phyloP scores from a whole-genome alignment of 2,797 vertebrate species.

The Sebastiscus tertius region DNA sequence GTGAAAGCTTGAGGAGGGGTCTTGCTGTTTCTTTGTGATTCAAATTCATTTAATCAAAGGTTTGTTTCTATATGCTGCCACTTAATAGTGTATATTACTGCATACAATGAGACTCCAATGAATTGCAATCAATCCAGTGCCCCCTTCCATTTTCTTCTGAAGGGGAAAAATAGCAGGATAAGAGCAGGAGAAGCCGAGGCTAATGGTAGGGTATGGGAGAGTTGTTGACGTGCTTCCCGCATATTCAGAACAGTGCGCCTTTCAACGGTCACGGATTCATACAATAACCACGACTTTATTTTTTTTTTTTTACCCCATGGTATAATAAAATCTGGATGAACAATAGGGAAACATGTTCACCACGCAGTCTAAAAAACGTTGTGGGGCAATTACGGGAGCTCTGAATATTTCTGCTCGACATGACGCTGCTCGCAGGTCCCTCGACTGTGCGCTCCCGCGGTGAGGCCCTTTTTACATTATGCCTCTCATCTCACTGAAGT shows the following conservation, averaged over 20 bases:
- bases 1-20: constrained; percentile 80
- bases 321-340: constrained; percentile 67
- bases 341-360: constrained; percentile 68
- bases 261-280: constrained; percentile 65
- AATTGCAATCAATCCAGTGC: constrained; percentile 79
- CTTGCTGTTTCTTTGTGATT: constrained; percentile 89
- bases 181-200: constrained; percentile 72
- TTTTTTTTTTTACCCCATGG: neutral
- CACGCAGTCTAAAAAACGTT: constrained; percentile 51
- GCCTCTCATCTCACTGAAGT: constrained; percentile 62
- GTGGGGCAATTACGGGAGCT: constrained; percentile 59
- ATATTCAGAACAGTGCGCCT: constrained; percentile 67
- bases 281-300: constrained; percentile 67
- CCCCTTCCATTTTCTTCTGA: constrained; percentile 67
- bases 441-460: constrained; percentile 28
- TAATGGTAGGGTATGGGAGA: constrained; percentile 82
- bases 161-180: constrained; percentile 79
- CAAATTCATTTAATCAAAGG: constrained; percentile 89
- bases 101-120: constrained; percentile 80
- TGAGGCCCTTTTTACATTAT: constrained; percentile 44
- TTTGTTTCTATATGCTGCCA: constrained; percentile 86
- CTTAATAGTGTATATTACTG: constrained; percentile 87
- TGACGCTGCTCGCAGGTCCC: constrained; percentile 53
- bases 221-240: constrained; percentile 79
- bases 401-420: constrained; percentile 59